Base-by-base conservation (phyloP, 2,888 invertebrate genomes). In the Panopea generosa region DNA sequence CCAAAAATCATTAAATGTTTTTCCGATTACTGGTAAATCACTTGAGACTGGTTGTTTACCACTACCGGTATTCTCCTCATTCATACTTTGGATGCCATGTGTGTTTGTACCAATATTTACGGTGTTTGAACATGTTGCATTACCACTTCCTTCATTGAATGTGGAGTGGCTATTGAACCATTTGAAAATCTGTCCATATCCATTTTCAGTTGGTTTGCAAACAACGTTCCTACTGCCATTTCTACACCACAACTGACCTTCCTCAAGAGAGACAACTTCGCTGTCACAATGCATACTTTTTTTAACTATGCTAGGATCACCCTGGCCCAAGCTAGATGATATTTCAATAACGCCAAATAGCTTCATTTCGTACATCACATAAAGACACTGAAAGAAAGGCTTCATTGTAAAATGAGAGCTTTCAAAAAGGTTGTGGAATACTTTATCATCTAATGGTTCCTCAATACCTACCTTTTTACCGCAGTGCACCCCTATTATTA, bases 211-310 rank as follows among this genome's bases (percentile, higher is more conserved):
- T 27, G 61, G 60, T 18, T 47, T 57, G 49, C 72, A 66, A 4
- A 74, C 43, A 22, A n/a, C 52, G 45, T 66, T 75, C 29, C 45
- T 47, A 9, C 38, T 47, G 16, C 57, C 57, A 22, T 47, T 62
- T 22, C 79, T 38, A 29, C 50, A 59, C 83, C 83, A 83, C 29
- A 83, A 24, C 40, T 83, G 66, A n/a, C 57, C 62, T 47, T 27
- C 56, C 9, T 62, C 26, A 11, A 68, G 11, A 7, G 20, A 27
- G 14, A 80, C 38, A 33, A 22, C 11, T 3, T 49, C 59, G 1
- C 9, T 40, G 2, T 22, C 26, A n/a, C n/a, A n/a, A n/a, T n/a
- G n/a, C 16, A 59, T 49, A 22, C 47, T 56, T 18, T 47, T 52
- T 57, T 33, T 73, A 2, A 76, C 78, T 24, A 76, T 53, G 47